A percentile compares a stretch with the other conserved stretches of the same genome.
Evolutionary conservation across 2,113 vertebrate genomes (phyloP).

Genomic region (Bolborhynchus lineola): DNA sequence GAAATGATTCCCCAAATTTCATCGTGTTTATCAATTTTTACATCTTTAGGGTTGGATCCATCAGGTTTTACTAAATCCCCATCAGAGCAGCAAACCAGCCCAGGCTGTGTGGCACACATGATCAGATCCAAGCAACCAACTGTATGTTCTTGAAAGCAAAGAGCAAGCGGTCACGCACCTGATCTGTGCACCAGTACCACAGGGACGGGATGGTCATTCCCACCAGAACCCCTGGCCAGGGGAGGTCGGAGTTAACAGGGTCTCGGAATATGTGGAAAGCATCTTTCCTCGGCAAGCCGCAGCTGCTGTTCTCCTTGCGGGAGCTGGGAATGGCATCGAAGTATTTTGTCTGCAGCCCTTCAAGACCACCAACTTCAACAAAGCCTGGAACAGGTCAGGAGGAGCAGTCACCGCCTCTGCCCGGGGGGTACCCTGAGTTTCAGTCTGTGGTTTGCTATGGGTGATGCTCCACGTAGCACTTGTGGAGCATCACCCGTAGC

Average conservation of each 20-base stretch:
- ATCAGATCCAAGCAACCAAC: background rate
- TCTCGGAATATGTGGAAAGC: constrained; percentile 94
- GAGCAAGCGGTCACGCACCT: constrained; percentile 73
- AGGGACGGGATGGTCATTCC: constrained; percentile 94
- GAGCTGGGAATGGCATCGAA: constrained; percentile 79
- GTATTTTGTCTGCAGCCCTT: constrained; percentile 83
- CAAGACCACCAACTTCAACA: constrained; percentile 83
- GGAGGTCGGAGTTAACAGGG: constrained; percentile 88
- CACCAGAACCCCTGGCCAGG: constrained; percentile 91
- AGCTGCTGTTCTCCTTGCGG: constrained; percentile 83
- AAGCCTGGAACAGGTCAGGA: constrained; percentile 78
- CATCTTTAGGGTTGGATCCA: background rate
- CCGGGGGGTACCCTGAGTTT: accelerated
- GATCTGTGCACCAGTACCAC: constrained; percentile 99
- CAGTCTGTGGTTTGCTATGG: background rate
- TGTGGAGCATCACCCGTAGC: background rate
- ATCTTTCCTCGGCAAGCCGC: constrained; percentile 87
- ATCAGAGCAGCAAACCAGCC: background rate
- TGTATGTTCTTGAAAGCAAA: background rate
- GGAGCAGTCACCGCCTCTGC: background rate
- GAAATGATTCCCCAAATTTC: background rate
- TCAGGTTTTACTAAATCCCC: background rate
- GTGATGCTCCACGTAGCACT: background rate
- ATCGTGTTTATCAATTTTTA: background rate
- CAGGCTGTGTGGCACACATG: background rate